These are phyloP conservation scores for Microctonus hyperodae DNA, from an alignment of 2,888 invertebrate genomes.

Conservation along the genomic window DNA sequence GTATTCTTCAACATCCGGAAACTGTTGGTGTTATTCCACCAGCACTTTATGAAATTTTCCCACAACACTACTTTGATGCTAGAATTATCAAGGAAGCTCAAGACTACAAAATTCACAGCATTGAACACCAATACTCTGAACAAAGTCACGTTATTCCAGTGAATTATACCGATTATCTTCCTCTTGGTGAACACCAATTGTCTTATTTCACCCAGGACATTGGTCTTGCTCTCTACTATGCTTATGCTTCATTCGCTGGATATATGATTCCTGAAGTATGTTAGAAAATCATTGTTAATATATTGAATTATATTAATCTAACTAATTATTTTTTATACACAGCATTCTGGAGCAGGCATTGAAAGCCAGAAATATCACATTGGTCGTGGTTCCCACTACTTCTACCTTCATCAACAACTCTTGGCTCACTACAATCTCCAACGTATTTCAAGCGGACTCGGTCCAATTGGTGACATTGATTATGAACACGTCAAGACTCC, in stretches of 20 bases:
- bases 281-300: not conserved
- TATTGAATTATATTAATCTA: too few relatives aligned
- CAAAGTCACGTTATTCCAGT: slow-evolving; percentile 69
- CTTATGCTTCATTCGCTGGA: slow-evolving; percentile 69
- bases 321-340: slow-evolving; percentile 49
- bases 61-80: slow-evolving; percentile 74
- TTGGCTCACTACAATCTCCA: slow-evolving; percentile 78
- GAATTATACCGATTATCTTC: slow-evolving; percentile 67
- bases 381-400: slow-evolving; percentile 64
- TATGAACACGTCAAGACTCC: slow-evolving; percentile 67
- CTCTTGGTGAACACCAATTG: slow-evolving; percentile 68
- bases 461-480: slow-evolving; percentile 71
- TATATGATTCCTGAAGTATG: slow-evolving; percentile 57
- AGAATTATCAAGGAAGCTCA: slow-evolving; percentile 74
- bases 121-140: slow-evolving; percentile 39
- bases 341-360: slow-evolving; percentile 56
- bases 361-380: slow-evolving; percentile 44
- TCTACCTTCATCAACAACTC: slow-evolving; percentile 73
- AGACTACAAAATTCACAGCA: slow-evolving; percentile 52
- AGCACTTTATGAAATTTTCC: slow-evolving; percentile 76
- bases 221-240: slow-evolving; percentile 73
- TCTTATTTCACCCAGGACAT: slow-evolving; percentile 77
- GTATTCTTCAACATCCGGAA: slow-evolving; percentile 71
- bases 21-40: slow-evolving; percentile 73
- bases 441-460: slow-evolving; percentile 74